Conservation (phyloP, 2,797 vertebrate genomes). For the Morelia viridis region DNA sequence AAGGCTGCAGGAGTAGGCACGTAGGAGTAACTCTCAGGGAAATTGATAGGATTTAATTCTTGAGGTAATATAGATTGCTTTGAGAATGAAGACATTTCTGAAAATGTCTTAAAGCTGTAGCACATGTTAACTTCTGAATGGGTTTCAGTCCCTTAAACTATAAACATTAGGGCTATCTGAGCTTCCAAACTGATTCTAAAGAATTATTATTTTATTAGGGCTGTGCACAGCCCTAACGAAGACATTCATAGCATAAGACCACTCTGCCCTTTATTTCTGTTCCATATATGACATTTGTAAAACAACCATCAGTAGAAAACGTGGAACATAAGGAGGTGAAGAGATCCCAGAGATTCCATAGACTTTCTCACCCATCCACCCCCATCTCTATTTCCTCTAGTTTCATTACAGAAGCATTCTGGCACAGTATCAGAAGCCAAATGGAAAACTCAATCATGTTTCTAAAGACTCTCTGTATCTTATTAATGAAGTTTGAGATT, state of each 20-base stretch:
- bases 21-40: not conserved
- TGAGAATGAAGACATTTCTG: not conserved
- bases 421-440: not conserved
- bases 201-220: not conserved
- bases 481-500: not conserved
- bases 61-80: not conserved
- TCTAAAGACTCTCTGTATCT: not conserved
- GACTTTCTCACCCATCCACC: not conserved
- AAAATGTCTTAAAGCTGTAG: not conserved
- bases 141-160: not conserved
- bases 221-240: not conserved
- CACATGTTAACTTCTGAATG: not conserved
- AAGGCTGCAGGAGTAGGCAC: not conserved
- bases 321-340: not conserved
- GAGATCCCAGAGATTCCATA: not conserved
- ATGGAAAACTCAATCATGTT: not conserved
- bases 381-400: not conserved
- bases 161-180: not conserved
- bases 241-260: not conserved
- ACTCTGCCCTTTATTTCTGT: not conserved
- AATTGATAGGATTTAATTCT: not conserved
- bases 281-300: not conserved
- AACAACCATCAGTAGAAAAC: not conserved
- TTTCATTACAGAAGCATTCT: not conserved
- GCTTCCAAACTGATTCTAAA: not conserved